Percentiles rank a stretch among this genome's conserved stretches.
These are phyloP conservation scores for Archips xylosteana DNA, from an alignment of 2,888 invertebrate species.

Conservation along the genomic window DNA sequence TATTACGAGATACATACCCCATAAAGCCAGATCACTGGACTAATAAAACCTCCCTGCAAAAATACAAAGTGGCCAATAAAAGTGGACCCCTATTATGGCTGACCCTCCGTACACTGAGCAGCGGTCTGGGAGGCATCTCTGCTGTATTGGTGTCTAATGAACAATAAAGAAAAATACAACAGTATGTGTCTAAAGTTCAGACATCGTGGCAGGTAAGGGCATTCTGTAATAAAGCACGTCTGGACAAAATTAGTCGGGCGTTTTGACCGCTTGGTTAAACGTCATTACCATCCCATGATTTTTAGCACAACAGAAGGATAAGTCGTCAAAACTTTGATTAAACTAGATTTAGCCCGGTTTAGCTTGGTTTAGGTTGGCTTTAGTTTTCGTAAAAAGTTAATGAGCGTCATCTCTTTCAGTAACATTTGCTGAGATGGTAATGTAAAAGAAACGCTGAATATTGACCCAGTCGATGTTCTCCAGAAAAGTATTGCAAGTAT, in stretches of 20 bases:
- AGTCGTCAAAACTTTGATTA: too few species aligned
- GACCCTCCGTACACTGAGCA: constrained; percentile 52
- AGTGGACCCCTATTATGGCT: constrained; percentile 57
- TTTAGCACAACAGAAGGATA: too few species aligned
- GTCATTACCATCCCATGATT: too few species aligned
- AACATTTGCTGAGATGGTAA: too few species aligned
- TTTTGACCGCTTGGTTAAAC: too few species aligned
- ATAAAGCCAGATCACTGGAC: constrained; percentile 72
- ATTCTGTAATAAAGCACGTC: not conserved
- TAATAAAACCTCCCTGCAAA: constrained; percentile 71
- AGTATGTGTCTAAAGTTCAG: not conserved
- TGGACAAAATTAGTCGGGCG: not conserved
- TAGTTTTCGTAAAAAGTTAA: too few species aligned
- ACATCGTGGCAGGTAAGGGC: not conserved
- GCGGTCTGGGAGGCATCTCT: constrained; percentile 44
- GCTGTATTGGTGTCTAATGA: constrained; percentile 59
- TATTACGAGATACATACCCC: constrained; percentile 71
- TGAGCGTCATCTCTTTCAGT: too few species aligned
- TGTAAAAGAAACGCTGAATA: too few species aligned
- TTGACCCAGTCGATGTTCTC: too few species aligned
- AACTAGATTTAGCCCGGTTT: too few species aligned
- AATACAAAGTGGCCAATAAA: constrained; percentile 63
- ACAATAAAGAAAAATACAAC: constrained; percentile 61
- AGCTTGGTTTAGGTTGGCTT: too few species aligned
- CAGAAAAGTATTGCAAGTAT: too few species aligned